Conservation (phyloP, 2,113 vertebrate genomes). For the Indicator indicator region DNA sequence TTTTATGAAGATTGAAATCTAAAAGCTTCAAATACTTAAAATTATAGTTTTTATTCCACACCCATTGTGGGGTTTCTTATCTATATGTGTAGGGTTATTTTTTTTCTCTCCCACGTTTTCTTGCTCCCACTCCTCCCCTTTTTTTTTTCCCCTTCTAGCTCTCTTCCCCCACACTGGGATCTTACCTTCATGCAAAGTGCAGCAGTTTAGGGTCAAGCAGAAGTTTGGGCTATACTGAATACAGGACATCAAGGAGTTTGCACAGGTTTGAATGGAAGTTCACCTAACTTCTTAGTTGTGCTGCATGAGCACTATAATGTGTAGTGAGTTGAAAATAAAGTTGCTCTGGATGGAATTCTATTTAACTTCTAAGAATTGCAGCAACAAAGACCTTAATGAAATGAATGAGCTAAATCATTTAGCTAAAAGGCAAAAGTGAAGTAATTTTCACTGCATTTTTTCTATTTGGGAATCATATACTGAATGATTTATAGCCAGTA, state of each 20-base stretch:
- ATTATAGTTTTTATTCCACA: not conserved
- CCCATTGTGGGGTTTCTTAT: not conserved
- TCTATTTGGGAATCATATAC: not conserved
- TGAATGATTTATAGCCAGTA: not conserved
- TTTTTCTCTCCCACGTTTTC: not conserved
- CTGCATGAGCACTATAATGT: not conserved
- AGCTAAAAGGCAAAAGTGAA: conserved; percentile 4
- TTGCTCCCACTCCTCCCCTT: not conserved
- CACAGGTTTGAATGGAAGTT: conserved; percentile 27
- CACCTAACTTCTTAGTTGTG: not conserved
- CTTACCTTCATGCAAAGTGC: not conserved
- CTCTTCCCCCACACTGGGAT: not conserved
- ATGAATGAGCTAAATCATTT: not conserved
- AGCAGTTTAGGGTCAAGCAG: not conserved
- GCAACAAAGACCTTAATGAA: not conserved
- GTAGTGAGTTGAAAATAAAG: not conserved
- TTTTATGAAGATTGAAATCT: not conserved
- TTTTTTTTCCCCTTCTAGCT: not conserved
- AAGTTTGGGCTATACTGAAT: not conserved
- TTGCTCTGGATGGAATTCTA: not conserved
- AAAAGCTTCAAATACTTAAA: not conserved
- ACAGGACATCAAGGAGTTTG: not conserved
- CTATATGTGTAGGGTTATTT: not conserved
- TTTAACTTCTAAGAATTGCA: not conserved
- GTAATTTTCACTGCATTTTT: conserved; percentile 17